Percentiles rank a stretch among this genome's conserved stretches.
Evolutionary conservation across 2,888 invertebrate genomes (phyloP).

Genomic region (Sarcophaga carnaria): DNA sequence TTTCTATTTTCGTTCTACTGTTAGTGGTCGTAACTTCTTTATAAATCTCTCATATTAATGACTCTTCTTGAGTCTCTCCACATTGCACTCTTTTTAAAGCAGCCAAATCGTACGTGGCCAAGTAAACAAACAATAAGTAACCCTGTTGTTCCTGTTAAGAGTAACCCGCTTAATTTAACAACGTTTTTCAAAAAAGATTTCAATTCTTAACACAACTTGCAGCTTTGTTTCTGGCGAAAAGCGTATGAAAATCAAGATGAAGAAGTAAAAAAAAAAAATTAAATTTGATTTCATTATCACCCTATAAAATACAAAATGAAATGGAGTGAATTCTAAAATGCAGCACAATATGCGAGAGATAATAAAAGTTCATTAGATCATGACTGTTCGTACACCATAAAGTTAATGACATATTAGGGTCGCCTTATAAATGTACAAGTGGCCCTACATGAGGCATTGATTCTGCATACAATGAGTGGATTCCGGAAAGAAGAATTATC

Average conservation of each 20-base stretch:
- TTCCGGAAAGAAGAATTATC: no score
- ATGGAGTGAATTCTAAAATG: not conserved
- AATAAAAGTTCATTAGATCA: no score
- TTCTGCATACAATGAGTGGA: no score
- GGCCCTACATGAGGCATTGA: no score
- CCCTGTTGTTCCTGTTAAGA: not conserved
- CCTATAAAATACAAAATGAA: constrained; percentile 20
- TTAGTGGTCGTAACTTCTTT: no score
- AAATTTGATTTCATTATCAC: constrained; percentile 39
- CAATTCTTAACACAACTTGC: constrained; percentile 17
- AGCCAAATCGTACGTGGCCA: no score
- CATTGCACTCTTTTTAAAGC: no score
- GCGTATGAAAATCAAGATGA: not conserved
- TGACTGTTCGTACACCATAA: constrained; percentile 26
- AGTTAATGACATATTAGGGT: constrained; percentile 37
- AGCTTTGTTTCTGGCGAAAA: constrained; percentile 27
- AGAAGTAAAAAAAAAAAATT: not conserved
- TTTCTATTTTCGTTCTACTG: no score
- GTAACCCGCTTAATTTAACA: constrained; percentile 20
- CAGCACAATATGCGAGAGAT: constrained; percentile 2
- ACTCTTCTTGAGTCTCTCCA: no score
- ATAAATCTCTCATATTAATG: no score
- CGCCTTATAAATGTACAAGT: not conserved
- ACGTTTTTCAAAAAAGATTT: not conserved
- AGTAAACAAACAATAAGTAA: no score